A percentile compares a stretch with the other conserved stretches of the same genome.
Conservation (phyloP, 2,888 invertebrate species). For the Flabesymbios commensalis region DNA sequence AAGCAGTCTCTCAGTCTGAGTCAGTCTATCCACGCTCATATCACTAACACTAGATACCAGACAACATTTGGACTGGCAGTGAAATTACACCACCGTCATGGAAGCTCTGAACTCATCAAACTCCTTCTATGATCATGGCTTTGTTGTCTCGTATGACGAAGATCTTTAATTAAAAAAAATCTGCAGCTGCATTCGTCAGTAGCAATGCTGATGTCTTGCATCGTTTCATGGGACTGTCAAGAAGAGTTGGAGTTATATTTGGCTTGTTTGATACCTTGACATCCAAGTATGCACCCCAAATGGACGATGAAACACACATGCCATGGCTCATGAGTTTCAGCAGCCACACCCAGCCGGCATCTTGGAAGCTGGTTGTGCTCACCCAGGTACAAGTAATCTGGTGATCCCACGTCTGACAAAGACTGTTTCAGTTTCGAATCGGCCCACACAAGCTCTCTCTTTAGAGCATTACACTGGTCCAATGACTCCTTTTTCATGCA, state of each 20-base stretch:
- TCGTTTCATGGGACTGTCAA: not conserved
- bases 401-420: not conserved
- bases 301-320: conserved; percentile 9
- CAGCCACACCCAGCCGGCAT: not conserved
- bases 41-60: not conserved
- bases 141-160: not conserved
- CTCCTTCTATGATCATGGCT: conserved; percentile 7
- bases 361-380: not conserved
- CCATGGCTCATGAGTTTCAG: conserved; percentile 7
- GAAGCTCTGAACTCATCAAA: not conserved
- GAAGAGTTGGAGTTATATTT: conserved; percentile 4
- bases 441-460: not conserved
- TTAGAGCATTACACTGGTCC: conserved; percentile 5
- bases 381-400: not conserved
- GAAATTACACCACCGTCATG: conserved; percentile 7
- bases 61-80: conserved; percentile 6
- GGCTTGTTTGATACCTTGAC: conserved; percentile 13
- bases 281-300: conserved; percentile 2
- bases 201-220: not conserved
- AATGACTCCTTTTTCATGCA: not conserved
- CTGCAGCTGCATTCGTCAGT: conserved; percentile 4
- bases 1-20: conserved; percentile 1
- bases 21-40: conserved; percentile 1
- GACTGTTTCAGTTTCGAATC: not conserved
- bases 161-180: conserved; percentile 1